Percentiles rank a stretch among this genome's conserved stretches.
Conservation (phyloP, 2,797 vertebrate genomes). For the Otus scops region DNA sequence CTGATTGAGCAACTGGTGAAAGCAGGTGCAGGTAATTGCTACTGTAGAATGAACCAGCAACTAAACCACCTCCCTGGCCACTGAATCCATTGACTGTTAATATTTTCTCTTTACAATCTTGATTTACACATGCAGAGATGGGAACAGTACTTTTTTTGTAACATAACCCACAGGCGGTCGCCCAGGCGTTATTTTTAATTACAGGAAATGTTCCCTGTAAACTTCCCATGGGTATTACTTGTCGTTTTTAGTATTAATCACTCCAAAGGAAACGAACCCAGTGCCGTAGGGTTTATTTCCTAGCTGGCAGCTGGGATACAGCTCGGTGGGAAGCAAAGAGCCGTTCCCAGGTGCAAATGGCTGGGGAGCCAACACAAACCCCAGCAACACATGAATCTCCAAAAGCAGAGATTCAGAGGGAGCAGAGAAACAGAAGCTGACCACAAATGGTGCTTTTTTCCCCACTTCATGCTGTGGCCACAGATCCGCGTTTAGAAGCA, state of each 20-base stretch:
- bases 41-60: not conserved
- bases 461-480: not conserved
- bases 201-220: not conserved
- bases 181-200: not conserved
- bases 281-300: not conserved
- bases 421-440: not conserved
- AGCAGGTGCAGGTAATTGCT: not conserved
- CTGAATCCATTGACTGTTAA: not conserved
- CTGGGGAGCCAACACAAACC: not conserved
- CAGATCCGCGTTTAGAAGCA: rapidly evolving
- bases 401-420: not conserved
- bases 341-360: not conserved
- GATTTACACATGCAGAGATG: not conserved
- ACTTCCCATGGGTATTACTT: not conserved
- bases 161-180: not conserved
- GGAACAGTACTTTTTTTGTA: not conserved
- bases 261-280: not conserved
- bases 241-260: not conserved
- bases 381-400: not conserved
- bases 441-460: not conserved
- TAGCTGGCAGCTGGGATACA: not conserved
- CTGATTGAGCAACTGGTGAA: not conserved
- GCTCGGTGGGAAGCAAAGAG: not conserved
- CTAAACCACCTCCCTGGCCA: not conserved
- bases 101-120: not conserved